phyloP scores from a whole-genome alignment of 2,888 invertebrate genomes.

The Yponomeuta cagnagella region DNA sequence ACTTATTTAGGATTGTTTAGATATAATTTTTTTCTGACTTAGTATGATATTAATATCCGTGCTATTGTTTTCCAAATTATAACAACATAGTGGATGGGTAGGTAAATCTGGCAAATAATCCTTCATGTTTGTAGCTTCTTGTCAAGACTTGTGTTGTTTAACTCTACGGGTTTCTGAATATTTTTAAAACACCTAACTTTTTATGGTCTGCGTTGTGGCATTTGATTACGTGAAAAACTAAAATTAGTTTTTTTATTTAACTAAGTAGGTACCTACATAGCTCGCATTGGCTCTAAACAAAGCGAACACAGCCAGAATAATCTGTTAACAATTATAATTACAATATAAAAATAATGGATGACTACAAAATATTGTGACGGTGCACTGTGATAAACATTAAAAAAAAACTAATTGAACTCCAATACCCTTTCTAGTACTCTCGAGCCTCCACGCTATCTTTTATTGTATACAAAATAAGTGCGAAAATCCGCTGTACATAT shows the following conservation, averaged over 20 bases:
- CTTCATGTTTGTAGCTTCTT: too few species aligned
- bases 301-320: constrained; percentile 7
- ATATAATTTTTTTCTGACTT: constrained; percentile 27
- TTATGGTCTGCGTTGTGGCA: neutral
- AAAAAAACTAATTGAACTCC: neutral
- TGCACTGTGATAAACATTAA: neutral
- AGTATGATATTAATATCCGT: neutral
- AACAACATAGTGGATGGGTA: too few species aligned
- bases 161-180: too few species aligned
- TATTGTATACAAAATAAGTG: too few species aligned
- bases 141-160: too few species aligned
- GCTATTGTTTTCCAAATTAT: too few species aligned
- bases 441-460: too few species aligned
- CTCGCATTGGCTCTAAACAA: neutral
- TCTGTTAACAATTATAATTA: constrained; percentile 3
- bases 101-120: too few species aligned
- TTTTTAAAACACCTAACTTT: too few species aligned
- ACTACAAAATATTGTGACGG: constrained; percentile 10
- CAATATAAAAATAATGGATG: neutral
- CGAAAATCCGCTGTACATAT: too few species aligned
- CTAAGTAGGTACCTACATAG: neutral
- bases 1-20: constrained; percentile 22
- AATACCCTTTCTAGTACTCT: neutral
- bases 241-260: neutral
- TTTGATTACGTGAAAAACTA: neutral